phyloP scores from a whole-genome alignment of 1,140 invertebrate genomes.

The Zaprionus tsacasi region DNA sequence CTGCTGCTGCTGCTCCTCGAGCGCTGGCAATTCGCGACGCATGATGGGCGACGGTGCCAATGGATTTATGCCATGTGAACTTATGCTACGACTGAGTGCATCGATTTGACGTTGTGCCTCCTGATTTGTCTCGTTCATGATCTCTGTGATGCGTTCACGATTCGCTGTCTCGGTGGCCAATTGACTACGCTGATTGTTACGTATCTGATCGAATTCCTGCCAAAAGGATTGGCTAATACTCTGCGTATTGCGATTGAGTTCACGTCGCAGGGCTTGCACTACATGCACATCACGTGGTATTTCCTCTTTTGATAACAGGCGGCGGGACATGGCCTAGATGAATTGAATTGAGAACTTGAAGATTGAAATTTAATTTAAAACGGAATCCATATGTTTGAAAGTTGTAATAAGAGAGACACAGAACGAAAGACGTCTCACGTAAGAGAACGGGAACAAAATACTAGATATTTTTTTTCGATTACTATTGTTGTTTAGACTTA shows the following conservation, averaged over 20 bases:
- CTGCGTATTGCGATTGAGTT: conserved; percentile 47
- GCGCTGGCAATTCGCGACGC: neutral
- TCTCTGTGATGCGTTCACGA: conserved; percentile 34
- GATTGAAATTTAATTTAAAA: conserved; percentile 10
- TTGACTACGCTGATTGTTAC: conserved; percentile 42
- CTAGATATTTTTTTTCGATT: neutral
- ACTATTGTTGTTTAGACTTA: neutral
- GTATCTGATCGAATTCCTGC: conserved; percentile 61
- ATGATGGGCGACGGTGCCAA: conserved; percentile 16
- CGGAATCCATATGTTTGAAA: too few relatives aligned
- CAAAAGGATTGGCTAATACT: conserved; percentile 57
- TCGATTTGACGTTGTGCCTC: conserved; percentile 52
- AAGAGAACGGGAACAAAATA: neutral
- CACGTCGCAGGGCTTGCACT: conserved; percentile 28
- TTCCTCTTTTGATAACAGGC: neutral
- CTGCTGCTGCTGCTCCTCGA: too few relatives aligned
- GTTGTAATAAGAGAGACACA: neutral
- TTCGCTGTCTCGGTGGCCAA: conserved; percentile 29
- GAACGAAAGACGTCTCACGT: conserved; percentile 21
- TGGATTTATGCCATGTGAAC: conserved; percentile 52
- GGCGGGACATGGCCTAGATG: conserved; percentile 35
- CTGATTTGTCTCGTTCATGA: conserved; percentile 45
- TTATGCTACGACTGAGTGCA: conserved; percentile 56
- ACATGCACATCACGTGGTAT: conserved; percentile 28
- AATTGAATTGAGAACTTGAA: neutral